Conservation (phyloP, 1,140 invertebrate genomes). For the Oryzaephilus surinamensis region DNA sequence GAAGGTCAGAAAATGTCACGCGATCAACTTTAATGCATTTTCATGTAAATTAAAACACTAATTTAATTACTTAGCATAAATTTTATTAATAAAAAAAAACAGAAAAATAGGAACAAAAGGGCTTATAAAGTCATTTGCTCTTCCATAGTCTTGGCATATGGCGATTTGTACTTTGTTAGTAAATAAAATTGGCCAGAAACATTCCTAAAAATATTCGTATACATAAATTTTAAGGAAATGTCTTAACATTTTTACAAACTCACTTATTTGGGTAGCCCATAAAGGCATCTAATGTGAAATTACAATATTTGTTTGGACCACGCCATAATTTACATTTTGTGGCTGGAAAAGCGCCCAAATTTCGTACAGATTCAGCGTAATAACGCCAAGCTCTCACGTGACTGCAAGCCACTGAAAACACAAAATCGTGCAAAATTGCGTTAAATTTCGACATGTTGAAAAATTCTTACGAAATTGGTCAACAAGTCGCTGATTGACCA, state of each 20-base stretch:
- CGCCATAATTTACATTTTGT: conserved; percentile 38
- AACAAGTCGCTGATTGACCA: conserved; percentile 40
- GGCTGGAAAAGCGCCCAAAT: conserved; percentile 33
- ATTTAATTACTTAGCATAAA: not conserved
- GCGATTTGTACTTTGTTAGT: conserved; percentile 9
- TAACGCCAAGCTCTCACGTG: conserved; percentile 52
- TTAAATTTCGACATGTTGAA: conserved; percentile 3
- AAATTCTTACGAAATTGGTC: conserved; percentile 38
- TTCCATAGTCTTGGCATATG: conserved; percentile 9
- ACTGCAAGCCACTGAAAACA: conserved; percentile 47
- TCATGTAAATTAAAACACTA: conserved; percentile 5
- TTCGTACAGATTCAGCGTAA: conserved; percentile 46
- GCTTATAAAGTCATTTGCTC: conserved; percentile 10
- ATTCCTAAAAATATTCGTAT: conserved; percentile 12
- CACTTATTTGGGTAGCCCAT: conserved; percentile 48
- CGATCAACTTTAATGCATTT: no score
- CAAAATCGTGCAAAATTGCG: not conserved
- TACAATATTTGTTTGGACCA: conserved; percentile 31
- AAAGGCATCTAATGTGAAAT: conserved; percentile 39
- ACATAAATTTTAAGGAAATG: not conserved
- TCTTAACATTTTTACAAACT: not conserved
- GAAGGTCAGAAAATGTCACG: conserved; percentile 6
- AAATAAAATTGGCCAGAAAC: conserved; percentile 13
- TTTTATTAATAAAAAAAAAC: no score
- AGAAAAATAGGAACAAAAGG: no score